These are phyloP conservation scores for Vanessa tameamea DNA, from an alignment of 1,140 invertebrate species.

Conservation along the genomic window DNA sequence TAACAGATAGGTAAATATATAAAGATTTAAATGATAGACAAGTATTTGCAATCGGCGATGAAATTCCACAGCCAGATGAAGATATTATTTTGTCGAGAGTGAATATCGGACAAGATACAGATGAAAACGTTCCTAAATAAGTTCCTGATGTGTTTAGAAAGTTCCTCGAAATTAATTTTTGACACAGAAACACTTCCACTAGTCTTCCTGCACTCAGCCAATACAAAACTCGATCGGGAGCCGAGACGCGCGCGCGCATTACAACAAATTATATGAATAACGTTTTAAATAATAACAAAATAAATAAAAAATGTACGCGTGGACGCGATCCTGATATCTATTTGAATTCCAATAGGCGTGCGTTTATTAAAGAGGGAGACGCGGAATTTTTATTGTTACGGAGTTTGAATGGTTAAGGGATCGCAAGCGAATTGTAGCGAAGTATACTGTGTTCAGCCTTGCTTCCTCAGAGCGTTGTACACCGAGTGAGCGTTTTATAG, in stretches of 20 bases:
- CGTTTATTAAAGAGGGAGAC: slow-evolving; percentile 53
- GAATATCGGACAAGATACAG: slow-evolving; percentile 2
- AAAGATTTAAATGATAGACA: slow-evolving; percentile 20
- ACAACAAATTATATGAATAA: slow-evolving; percentile 81
- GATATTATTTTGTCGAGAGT: neutral
- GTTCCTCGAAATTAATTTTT: slow-evolving; percentile 28
- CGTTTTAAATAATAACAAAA: slow-evolving; percentile 79
- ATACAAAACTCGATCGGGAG: slow-evolving; percentile 45
- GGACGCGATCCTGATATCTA: slow-evolving; percentile 49
- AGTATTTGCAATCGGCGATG: neutral
- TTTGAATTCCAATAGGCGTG: slow-evolving; percentile 52
- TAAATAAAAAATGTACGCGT: slow-evolving; percentile 75
- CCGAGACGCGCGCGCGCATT: slow-evolving; percentile 58
- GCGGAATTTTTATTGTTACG: slow-evolving; percentile 67
- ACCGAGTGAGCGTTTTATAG: slow-evolving; percentile 54
- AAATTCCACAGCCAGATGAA: neutral
- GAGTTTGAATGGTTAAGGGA: slow-evolving; percentile 44
- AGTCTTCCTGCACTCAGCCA: slow-evolving; percentile 67
- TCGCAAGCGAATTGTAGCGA: slow-evolving; percentile 68
- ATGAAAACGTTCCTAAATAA: slow-evolving; percentile 46
- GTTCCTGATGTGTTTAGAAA: slow-evolving; percentile 35
- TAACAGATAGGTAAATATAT: slow-evolving; percentile 4
- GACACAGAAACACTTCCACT: slow-evolving; percentile 54
- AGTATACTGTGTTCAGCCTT: slow-evolving; percentile 71
- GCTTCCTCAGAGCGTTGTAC: slow-evolving; percentile 62